phyloP scores from a whole-genome alignment of 2,113 vertebrate genomes.

The Anarhynchus alexandrinus region DNA sequence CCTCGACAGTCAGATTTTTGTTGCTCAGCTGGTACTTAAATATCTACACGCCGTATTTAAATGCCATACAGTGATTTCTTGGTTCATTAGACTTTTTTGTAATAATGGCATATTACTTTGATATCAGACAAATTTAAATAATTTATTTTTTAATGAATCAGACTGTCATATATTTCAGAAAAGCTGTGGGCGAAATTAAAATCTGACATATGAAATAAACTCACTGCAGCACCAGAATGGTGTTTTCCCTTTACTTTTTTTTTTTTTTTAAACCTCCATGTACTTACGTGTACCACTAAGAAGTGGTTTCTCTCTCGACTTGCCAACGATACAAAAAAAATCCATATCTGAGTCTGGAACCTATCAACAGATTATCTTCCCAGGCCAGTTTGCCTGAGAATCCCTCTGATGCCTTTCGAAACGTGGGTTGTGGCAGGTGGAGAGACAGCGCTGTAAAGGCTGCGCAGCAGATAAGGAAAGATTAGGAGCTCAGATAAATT shows the following conservation, averaged over 20 bases:
- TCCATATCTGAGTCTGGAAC: background rate
- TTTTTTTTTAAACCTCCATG: background rate
- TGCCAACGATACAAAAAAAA: background rate
- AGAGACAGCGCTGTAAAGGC: background rate
- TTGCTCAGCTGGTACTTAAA: background rate
- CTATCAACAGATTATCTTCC: background rate
- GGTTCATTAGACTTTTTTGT: background rate
- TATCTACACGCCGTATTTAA: background rate
- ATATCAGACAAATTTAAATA: background rate
- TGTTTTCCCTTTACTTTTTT: background rate
- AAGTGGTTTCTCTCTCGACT: background rate
- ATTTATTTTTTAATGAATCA: background rate
- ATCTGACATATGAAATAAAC: background rate
- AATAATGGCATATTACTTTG: background rate
- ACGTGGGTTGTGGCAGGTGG: background rate
- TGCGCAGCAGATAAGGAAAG: background rate
- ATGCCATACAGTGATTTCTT: background rate
- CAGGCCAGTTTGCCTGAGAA: background rate
- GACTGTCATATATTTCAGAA: background rate
- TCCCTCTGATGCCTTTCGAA: background rate
- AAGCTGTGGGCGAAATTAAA: background rate
- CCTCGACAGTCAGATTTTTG: background rate
- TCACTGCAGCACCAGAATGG: background rate
- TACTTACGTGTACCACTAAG: background rate
- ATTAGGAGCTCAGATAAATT: background rate